Conservation (phyloP, 2,888 invertebrate genomes). For the Tetranychus truncatus region DNA sequence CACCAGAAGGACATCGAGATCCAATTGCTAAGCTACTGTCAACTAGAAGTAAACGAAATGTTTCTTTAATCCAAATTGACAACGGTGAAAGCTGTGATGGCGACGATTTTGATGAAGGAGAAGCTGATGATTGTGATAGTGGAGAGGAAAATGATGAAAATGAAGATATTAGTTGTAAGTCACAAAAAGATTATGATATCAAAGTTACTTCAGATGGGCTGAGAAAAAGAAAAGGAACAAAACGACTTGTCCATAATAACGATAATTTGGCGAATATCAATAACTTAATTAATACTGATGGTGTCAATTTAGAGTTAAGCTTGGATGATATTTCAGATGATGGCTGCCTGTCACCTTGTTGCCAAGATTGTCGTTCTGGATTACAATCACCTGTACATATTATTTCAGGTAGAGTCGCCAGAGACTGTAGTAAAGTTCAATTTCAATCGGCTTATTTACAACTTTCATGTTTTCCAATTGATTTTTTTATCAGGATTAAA, state of each 20-base stretch:
- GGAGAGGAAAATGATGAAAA: not conserved
- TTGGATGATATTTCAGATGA: not conserved
- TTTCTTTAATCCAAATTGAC: conserved; percentile 24
- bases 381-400: conserved; percentile 6
- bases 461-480: too few relatives aligned
- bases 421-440: not conserved
- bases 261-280: too few relatives aligned
- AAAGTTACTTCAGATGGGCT: not conserved
- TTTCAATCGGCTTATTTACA: not conserved
- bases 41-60: conserved; percentile 29
- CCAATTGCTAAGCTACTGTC: conserved; percentile 55
- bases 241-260: too few relatives aligned
- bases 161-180: not conserved
- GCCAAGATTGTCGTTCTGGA: not conserved
- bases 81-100: not conserved
- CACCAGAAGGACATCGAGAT: conserved; percentile 67
- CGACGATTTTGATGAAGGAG: conserved; percentile 1
- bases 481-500: not conserved
- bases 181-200: not conserved
- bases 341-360: not conserved
- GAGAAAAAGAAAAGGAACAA: not conserved
- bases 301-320: too few relatives aligned
- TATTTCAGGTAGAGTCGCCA: not conserved
- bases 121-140: not conserved
- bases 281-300: too few relatives aligned